Evolutionary conservation across 2,888 invertebrate species (phyloP).

Genomic region (Catonia carolina): DNA sequence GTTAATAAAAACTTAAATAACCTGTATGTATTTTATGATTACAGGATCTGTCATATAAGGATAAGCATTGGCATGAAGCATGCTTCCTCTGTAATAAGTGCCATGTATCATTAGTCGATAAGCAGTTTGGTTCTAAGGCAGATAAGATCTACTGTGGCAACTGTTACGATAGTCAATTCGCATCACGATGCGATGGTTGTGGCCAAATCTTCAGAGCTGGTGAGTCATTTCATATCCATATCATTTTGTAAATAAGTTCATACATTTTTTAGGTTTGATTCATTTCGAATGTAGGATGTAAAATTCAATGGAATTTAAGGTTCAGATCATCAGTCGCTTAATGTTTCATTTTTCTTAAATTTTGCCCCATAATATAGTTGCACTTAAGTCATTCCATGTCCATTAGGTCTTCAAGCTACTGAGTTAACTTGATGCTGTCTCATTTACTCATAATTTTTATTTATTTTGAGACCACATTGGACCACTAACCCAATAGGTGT

Average conservation of each 20-base stretch:
- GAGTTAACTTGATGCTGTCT: no score
- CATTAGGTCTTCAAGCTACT: no score
- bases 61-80: constrained; percentile 99
- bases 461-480: no score
- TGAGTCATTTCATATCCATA: constrained; percentile 49
- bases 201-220: constrained; percentile 98
- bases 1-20: no score
- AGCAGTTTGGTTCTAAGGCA: constrained; percentile 98
- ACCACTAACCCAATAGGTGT: no score
- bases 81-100: constrained; percentile 99
- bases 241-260: background rate
- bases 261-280: background rate
- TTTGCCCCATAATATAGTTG: no score
- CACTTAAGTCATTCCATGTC: no score
- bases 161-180: constrained; percentile 99
- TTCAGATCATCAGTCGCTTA: background rate
- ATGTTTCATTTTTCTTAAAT: no score
- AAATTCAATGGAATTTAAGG: background rate
- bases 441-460: no score
- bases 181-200: constrained; percentile 98
- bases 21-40: no score
- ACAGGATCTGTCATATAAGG: constrained; percentile 99
- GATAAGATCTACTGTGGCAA: constrained; percentile 99
- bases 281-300: background rate
- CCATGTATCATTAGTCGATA: constrained; percentile 95